Base-by-base conservation (phyloP, 2,797 vertebrate genomes). In the Falco concolor region DNA sequence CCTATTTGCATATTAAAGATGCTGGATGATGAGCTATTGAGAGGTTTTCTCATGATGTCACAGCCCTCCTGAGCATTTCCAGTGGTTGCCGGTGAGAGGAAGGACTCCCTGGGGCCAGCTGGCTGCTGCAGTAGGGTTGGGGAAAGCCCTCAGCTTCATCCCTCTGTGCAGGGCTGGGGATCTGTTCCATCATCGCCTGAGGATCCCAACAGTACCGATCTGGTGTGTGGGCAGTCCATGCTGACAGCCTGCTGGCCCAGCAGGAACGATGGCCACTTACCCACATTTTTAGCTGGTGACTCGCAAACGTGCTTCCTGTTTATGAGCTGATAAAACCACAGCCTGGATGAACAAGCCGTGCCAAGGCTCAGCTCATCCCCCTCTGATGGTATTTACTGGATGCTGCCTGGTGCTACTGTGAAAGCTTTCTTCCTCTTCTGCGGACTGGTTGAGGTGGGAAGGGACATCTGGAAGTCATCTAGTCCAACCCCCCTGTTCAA, bases 11-110 rank as follows among this genome's bases (percentile, higher is more conserved):
- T 67, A 9, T 80, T 36, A 24, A 42, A 65, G 38, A 32, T 44
- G 45, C 42, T 67, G 70, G 53, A 34, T 1, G 3, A 49, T 10
- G 76, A 72, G 42, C 3, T 3, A 0, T 6, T 1, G 25, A 44
- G 57, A 85, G 49, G 34, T 7, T 54, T 80, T 28, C 20, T 23
- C 1, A 0, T 64, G 59, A 54, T 42, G 75, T 56, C 89, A 78
- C 59, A 88, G 76, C 45, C 20, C 73, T 68, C 8, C 30, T 9
- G 25, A 69, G 40, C 12, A 20, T 52, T 79, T 40, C 5, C 72
- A 17, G 54, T 2, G 68, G n/a, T 24, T 9, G 1, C 32, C 49
- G 0, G 2, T 10, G 84, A 19, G 30, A 54, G 65, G 68, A 21
- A 59, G 69, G 21, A 5, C 27, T 68, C 28, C 28, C 12, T 14